Evolutionary conservation across 1,140 invertebrate genomes (phyloP).

Genomic region (Thaumetopoea pityocampa): DNA sequence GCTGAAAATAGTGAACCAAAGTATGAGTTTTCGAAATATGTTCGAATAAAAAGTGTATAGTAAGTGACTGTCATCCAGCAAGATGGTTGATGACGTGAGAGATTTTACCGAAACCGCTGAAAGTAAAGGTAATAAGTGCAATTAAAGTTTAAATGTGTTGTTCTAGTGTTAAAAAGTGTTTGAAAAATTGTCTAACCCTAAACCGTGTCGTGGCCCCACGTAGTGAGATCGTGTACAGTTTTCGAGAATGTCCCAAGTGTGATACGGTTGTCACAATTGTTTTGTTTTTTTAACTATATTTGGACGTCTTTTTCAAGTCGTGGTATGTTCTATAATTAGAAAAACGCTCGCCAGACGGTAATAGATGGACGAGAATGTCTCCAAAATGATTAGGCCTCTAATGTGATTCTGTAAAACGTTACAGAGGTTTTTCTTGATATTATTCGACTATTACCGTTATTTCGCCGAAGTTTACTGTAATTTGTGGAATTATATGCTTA

Average conservation of each 20-base stretch:
- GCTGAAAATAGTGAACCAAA: conserved; percentile 72
- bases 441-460: too few species aligned
- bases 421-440: too few species aligned
- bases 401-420: conserved; percentile 38
- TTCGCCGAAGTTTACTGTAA: too few species aligned
- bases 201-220: conserved; percentile 71
- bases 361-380: conserved; percentile 50
- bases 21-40: conserved; percentile 74
- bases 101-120: conserved; percentile 72
- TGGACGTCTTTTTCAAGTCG: conserved; percentile 66
- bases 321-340: conserved; percentile 72
- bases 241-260: conserved; percentile 67
- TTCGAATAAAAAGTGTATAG: conserved; percentile 73
- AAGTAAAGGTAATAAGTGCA: conserved; percentile 70
- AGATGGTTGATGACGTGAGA: conserved; percentile 74
- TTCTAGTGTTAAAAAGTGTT: conserved; percentile 70
- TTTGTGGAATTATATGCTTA: too few species aligned
- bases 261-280: conserved; percentile 51
- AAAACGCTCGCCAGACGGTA: conserved; percentile 51
- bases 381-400: conserved; percentile 33
- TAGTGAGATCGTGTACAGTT: conserved; percentile 59
- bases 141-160: conserved; percentile 64
- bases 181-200: conserved; percentile 66
- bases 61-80: conserved; percentile 72
- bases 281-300: conserved; percentile 70